Conservation (phyloP, 2,888 invertebrate species). For the Leucophora obtusa region DNA sequence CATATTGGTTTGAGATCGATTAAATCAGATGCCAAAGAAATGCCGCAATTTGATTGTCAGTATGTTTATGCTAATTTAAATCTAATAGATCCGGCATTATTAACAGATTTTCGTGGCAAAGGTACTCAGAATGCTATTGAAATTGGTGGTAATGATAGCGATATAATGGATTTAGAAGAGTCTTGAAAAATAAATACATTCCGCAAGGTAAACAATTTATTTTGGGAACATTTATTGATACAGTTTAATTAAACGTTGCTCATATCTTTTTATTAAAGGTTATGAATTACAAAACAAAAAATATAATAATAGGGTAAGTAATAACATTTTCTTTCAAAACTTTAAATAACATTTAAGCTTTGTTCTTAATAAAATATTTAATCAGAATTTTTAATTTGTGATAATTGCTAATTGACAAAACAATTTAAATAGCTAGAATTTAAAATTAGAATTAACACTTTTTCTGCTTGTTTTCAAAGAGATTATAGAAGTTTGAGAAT, state of each 20-base stretch:
- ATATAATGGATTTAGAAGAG: slow-evolving; percentile 11
- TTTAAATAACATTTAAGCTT: too few species aligned
- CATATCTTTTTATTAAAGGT: slow-evolving; percentile 19
- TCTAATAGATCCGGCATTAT: slow-evolving; percentile 68
- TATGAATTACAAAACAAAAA: not conserved
- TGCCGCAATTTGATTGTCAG: slow-evolving; percentile 69
- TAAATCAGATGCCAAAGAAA: slow-evolving; percentile 67
- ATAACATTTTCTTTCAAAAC: too few species aligned
- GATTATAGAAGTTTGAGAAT: too few species aligned
- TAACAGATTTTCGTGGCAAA: slow-evolving; percentile 68
- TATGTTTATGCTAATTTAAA: slow-evolving; percentile 69
- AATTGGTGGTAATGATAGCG: slow-evolving; percentile 59
- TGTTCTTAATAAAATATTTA: too few species aligned
- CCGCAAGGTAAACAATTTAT: slow-evolving; percentile 1
- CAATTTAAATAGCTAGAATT: too few species aligned
- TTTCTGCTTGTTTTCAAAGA: too few species aligned
- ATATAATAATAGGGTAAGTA: not conserved
- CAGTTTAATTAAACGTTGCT: not conserved
- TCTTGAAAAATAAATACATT: too few species aligned
- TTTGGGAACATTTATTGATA: not conserved
- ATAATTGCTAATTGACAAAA: too few species aligned
- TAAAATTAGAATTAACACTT: too few species aligned
- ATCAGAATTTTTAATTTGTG: too few species aligned
- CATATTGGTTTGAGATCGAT: slow-evolving; percentile 69
- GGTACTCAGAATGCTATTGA: slow-evolving; percentile 69